Evolutionary conservation across 2,113 vertebrate genomes (phyloP).

Genomic region (Sander lucioperca): DNA sequence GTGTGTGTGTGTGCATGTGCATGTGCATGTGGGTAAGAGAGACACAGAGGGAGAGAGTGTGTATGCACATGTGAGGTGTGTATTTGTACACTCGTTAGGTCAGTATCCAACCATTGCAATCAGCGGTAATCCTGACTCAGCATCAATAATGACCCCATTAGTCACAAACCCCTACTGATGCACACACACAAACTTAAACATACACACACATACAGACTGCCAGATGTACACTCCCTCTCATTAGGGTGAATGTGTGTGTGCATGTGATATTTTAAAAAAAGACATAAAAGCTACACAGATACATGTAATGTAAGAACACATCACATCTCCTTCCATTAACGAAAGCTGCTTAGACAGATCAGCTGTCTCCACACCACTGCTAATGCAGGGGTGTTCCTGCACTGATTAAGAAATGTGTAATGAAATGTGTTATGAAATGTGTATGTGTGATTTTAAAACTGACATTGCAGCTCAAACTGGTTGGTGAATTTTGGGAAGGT

Average conservation of each 20-base stretch:
- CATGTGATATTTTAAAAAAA: constrained; percentile 27
- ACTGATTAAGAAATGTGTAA: constrained; percentile 5
- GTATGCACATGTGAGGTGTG: constrained; percentile 15
- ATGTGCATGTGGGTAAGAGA: constrained; percentile 15
- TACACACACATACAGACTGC: constrained; percentile 19
- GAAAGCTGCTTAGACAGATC: constrained; percentile 11
- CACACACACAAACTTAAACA: constrained; percentile 17
- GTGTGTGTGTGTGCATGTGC: constrained; percentile 2
- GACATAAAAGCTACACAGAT: constrained; percentile 11
- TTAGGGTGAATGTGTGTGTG: constrained; percentile 47
- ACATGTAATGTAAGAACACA: constrained; percentile 12
- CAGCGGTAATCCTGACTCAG: constrained; percentile 83
- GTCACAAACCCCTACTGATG: constrained; percentile 77
- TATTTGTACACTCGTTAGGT: constrained; percentile 70
- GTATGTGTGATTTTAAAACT: constrained; percentile 25
- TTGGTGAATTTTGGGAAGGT: constrained; percentile 23
- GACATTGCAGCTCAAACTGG: constrained; percentile 10
- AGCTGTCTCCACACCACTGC: constrained; percentile 20
- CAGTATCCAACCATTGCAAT: constrained; percentile 77
- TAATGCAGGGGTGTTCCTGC: constrained; percentile 37
- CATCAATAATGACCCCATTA: constrained; percentile 84
- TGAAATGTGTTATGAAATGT: too few relatives aligned
- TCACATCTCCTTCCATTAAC: constrained; percentile 22
- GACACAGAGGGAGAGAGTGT: neutral
- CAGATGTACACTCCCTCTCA: constrained; percentile 75